Conservation (phyloP, 2,797 vertebrate genomes). For the Acrocephalus scirpaceus region DNA sequence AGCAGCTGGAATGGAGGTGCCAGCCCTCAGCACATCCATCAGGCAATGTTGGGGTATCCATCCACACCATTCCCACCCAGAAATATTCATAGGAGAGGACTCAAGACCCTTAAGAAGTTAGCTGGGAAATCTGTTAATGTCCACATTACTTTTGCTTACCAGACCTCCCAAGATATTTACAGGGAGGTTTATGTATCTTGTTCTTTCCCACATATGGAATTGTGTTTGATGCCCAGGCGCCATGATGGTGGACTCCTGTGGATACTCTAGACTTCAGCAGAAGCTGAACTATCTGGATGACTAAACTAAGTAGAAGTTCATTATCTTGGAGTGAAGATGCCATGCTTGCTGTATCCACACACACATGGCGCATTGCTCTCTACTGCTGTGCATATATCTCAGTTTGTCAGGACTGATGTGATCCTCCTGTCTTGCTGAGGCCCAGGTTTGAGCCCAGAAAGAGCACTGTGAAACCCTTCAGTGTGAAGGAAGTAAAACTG, state of each 20-base stretch:
- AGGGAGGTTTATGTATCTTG: background rate
- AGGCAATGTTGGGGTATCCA: fast-evolving
- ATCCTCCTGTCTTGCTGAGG: background rate
- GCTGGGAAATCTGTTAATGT: background rate
- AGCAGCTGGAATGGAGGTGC: background rate
- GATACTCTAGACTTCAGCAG: background rate
- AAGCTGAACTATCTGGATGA: background rate
- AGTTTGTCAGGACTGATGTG: background rate
- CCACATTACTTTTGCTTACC: background rate
- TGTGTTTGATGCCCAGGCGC: background rate
- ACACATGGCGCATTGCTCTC: background rate
- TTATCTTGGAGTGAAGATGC: background rate
- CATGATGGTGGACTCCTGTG: background rate
- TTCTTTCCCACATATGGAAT: background rate
- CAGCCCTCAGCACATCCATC: background rate
- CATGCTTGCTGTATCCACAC: background rate
- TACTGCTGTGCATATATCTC: background rate
- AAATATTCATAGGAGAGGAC: background rate
- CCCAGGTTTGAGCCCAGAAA: background rate
- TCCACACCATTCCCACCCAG: background rate
- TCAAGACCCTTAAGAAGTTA: background rate
- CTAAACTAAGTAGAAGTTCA: background rate
- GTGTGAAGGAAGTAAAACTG: background rate
- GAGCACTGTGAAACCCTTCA: background rate
- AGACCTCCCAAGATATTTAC: background rate